Evolutionary conservation across 2,797 vertebrate genomes (phyloP), one percentile per base, ranked within the genome.

Genomic region (Xiphorhynchus erythropygius): DNA sequence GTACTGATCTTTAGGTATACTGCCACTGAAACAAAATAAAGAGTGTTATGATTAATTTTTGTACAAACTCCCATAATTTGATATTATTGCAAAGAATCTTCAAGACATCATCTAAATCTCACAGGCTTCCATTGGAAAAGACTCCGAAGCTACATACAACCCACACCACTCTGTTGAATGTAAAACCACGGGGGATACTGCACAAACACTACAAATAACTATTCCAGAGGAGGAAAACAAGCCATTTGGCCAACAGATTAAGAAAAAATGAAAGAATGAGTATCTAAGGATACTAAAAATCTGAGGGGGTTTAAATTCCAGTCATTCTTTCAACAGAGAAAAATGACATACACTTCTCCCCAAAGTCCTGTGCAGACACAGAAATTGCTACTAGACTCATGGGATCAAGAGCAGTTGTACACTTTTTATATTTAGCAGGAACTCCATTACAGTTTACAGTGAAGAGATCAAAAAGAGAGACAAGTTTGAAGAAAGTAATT

Each of bases 31-130:
- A 46, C 59, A 64, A 87, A 76, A 14, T 16, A 65, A 65, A 67
- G 11, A 25, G 41, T 11, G 18, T 23, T 49, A 30, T 18, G 70
- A 46, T 46, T 71, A 55, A 70, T 53, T 32, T 32, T 53, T 23
- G 30, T 27, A 60, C 11, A 53, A 33, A 4, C 0, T 0, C 5
- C 11, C 4, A 1, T 14, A 35, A 35, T 42, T 65, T 76, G 4
- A 65, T 50, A 65, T 9, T 60, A 76, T 23, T 77, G 44, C 30
- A 84, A 62, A 81, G 53, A 78, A 55, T n/a, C 47, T 87, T 84
- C 42, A 70, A 33, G 68, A 88, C 25, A 18, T 35, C 24, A 47
- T 59, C 35, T 55, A 53, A 62, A 78, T 68, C 47, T 87, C 39
- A 18, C 53, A 82, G 5, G 21, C 18, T 53, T 53, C 52, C 21